Evolutionary conservation across 2,113 vertebrate species (phyloP).

Genomic region (Embiotoca jacksoni): DNA sequence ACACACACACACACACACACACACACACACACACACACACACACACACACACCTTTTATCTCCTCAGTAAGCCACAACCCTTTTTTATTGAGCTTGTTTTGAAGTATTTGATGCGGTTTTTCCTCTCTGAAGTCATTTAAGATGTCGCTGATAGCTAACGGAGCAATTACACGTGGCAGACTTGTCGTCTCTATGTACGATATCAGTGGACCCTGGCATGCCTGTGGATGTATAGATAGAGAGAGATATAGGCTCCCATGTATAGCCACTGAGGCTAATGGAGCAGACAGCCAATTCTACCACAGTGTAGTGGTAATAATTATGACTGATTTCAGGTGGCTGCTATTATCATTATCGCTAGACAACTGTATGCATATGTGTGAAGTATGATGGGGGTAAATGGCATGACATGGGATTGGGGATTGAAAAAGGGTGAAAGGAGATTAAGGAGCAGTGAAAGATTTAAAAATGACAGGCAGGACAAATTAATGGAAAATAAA

Average conservation of each 20-base stretch:
- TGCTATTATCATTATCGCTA: slow-evolving; percentile 61
- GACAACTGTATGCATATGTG: slow-evolving; percentile 56
- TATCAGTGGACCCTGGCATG: slow-evolving; percentile 54
- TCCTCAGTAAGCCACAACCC: slow-evolving; percentile 7
- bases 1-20: too few relatives aligned
- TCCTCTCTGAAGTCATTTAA: slow-evolving; percentile 62
- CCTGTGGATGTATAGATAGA: slow-evolving; percentile 57
- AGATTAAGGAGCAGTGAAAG: not conserved
- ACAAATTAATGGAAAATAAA: not conserved
- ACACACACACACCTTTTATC: not conserved
- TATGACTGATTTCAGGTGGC: slow-evolving; percentile 74
- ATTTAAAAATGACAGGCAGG: slow-evolving; percentile 3
- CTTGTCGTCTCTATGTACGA: slow-evolving; percentile 47
- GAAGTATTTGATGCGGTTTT: slow-evolving; percentile 45
- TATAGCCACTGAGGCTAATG: slow-evolving; percentile 73
- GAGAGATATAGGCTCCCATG: slow-evolving; percentile 50
- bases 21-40: too few relatives aligned
- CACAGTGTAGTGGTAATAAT: slow-evolving; percentile 71
- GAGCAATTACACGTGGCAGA: slow-evolving; percentile 73
- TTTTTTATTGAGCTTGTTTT: slow-evolving; percentile 37
- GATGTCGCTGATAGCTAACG: slow-evolving; percentile 65
- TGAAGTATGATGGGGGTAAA: slow-evolving; percentile 49
- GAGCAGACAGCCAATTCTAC: slow-evolving; percentile 78
- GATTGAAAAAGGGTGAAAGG: slow-evolving; percentile 8
- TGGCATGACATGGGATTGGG: slow-evolving; percentile 3